Percentiles rank a stretch among this genome's conserved stretches.
These are phyloP conservation scores for Actenoides lindsayi DNA, from an alignment of 2,113 vertebrate genomes.

Conservation along the genomic window DNA sequence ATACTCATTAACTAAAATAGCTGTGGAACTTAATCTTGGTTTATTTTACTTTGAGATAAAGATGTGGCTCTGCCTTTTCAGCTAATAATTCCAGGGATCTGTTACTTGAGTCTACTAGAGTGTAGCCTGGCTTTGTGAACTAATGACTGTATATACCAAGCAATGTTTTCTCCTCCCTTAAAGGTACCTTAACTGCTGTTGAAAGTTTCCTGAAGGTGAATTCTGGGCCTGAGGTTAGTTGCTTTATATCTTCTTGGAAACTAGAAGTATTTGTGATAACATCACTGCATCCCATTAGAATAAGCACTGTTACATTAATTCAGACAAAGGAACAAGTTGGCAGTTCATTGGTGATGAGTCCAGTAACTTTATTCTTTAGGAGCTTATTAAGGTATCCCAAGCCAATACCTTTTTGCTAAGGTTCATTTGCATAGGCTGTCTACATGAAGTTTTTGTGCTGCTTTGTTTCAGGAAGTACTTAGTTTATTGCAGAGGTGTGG, in stretches of 20 bases:
- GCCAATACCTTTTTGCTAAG: neutral
- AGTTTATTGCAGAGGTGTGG: neutral
- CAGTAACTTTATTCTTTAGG: neutral
- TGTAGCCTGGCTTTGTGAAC: neutral
- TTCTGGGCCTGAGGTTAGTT: constrained; percentile 86
- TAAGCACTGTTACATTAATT: neutral
- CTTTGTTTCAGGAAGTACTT: neutral
- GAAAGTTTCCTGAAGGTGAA: constrained; percentile 90
- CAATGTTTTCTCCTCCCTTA: neutral
- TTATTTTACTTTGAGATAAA: neutral
- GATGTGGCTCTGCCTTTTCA: neutral
- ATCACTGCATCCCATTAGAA: neutral
- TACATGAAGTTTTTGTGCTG: neutral
- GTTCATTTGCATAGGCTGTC: neutral
- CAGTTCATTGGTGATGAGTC: neutral
- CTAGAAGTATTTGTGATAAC: neutral
- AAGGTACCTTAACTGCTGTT: constrained; percentile 89
- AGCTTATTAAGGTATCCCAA: neutral
- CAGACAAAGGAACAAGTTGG: neutral
- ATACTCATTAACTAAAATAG: neutral
- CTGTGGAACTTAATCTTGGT: neutral
- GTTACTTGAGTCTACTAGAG: neutral
- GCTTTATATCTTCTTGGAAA: neutral
- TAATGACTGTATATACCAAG: neutral
- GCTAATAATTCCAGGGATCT: neutral